These are phyloP conservation scores for Pyrocoelia pectoralis DNA, from an alignment of 2,888 invertebrate species.

Conservation along the genomic window DNA sequence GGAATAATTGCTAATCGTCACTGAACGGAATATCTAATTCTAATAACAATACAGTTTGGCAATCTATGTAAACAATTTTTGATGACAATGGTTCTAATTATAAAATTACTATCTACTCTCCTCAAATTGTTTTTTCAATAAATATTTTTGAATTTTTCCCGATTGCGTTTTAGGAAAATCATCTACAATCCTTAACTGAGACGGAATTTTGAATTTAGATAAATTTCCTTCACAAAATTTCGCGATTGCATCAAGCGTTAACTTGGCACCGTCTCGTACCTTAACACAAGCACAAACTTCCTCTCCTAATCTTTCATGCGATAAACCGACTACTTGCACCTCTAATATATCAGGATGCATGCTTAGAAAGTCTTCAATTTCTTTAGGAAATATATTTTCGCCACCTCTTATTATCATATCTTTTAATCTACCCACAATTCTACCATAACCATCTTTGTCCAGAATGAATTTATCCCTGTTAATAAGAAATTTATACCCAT, in stretches of 20 bases:
- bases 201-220: conserved; percentile 83
- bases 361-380: conserved; percentile 78
- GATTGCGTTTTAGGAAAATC: conserved; percentile 83
- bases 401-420: conserved; percentile 84
- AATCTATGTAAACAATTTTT: too few relatives aligned
- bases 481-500: too few relatives aligned
- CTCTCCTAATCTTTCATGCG: conserved; percentile 80
- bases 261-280: conserved; percentile 62
- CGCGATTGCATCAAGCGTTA: conserved; percentile 69
- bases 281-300: conserved; percentile 75
- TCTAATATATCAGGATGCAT: conserved; percentile 77
- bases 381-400: conserved; percentile 85
- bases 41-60: too few relatives aligned
- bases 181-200: conserved; percentile 70
- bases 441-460: conserved; percentile 73
- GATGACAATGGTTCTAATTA: too few relatives aligned
- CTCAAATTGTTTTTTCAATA: conserved; percentile 58
- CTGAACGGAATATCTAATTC: too few relatives aligned
- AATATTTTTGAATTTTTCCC: conserved; percentile 84
- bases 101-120: too few relatives aligned
- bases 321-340: conserved; percentile 76
- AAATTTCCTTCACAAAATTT: conserved; percentile 74
- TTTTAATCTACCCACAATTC: conserved; percentile 76
- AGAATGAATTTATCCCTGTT: conserved; percentile 74
- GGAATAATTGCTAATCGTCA: too few relatives aligned